Conservation (phyloP, 2,888 invertebrate species). For the Cloeon dipterum region DNA sequence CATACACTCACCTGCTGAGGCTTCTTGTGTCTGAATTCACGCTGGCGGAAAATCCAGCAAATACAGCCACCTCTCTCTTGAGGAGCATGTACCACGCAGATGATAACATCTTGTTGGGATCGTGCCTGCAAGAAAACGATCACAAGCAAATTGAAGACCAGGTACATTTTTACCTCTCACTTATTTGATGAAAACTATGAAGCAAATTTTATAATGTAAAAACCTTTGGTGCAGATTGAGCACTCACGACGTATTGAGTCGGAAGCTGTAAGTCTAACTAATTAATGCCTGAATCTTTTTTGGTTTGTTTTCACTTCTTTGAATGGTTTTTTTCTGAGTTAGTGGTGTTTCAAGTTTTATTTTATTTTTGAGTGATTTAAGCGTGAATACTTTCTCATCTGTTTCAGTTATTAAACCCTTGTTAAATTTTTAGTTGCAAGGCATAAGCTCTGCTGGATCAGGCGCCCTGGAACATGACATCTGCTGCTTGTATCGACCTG, state of each 20-base stretch:
- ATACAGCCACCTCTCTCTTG: conserved; percentile 67
- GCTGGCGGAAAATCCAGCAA: conserved; percentile 77
- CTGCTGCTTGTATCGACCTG: conserved; percentile 63
- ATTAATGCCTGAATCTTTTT: neutral
- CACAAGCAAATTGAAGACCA: conserved; percentile 94
- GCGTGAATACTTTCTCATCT: neutral
- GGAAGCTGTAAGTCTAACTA: conserved; percentile 45
- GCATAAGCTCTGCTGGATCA: conserved; percentile 85
- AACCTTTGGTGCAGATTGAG: conserved; percentile 67
- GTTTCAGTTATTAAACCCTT: neutral
- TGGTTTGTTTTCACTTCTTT: neutral
- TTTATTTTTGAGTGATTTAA: conserved; percentile 5
- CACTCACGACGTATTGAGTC: conserved; percentile 58
- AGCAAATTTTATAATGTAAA: too few relatives aligned
- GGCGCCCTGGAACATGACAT: conserved; percentile 94
- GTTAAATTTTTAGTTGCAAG: conserved; percentile 46
- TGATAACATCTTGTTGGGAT: conserved; percentile 77
- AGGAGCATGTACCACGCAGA: conserved; percentile 67
- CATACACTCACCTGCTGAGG: conserved; percentile 67
- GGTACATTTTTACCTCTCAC: conserved; percentile 29
- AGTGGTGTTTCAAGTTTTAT: conserved; percentile 7
- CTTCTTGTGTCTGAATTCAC: conserved; percentile 91
- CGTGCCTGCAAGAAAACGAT: conserved; percentile 90
- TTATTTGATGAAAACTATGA: too few relatives aligned
- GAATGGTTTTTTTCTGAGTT: conserved; percentile 5